Conservation (phyloP, 2,888 invertebrate genomes). For the Cartodere bifasciata region DNA sequence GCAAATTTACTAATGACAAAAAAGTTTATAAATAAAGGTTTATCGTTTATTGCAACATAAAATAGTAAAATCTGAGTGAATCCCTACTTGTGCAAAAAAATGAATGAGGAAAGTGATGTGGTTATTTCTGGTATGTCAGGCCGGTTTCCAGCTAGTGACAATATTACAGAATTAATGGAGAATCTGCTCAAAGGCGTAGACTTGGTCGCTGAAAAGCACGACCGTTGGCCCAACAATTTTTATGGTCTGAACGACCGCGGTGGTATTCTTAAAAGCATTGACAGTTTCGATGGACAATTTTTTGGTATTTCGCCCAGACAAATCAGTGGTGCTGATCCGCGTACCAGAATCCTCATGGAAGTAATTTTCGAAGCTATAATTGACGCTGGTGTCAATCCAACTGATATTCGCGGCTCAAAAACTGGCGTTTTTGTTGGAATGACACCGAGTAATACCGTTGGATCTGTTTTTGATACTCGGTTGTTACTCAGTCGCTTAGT, state of each 20-base stretch:
- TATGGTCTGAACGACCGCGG: slow-evolving; percentile 14
- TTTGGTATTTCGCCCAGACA: slow-evolving; percentile 21
- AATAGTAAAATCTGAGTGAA: no score
- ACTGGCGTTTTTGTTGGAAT: slow-evolving; percentile 18
- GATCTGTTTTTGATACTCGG: slow-evolving; percentile 7
- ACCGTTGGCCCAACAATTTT: slow-evolving; percentile 54
- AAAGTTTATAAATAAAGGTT: no score
- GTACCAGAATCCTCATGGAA: slow-evolving; percentile 20
- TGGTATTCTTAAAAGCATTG: slow-evolving; percentile 19
- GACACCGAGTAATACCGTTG: slow-evolving; percentile 5
- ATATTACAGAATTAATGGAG: slow-evolving; percentile 42
- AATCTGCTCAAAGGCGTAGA: slow-evolving; percentile 42
- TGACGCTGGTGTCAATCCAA: slow-evolving; percentile 22
- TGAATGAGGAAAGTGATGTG: slow-evolving; percentile 27
- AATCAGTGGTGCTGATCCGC: slow-evolving; percentile 20
- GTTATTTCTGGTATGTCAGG: slow-evolving; percentile 43
- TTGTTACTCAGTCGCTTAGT: slow-evolving; percentile 6
- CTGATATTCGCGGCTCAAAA: slow-evolving; percentile 19
- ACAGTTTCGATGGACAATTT: slow-evolving; percentile 20
- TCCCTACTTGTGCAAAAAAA: no score
- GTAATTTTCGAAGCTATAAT: slow-evolving; percentile 20
- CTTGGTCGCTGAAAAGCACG: slow-evolving; percentile 63
- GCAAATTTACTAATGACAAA: no score
- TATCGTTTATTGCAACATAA: no score
- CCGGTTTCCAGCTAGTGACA: slow-evolving; percentile 48